Evolutionary conservation across 2,888 invertebrate species (phyloP).

Genomic region (Metallyticus violacea): DNA sequence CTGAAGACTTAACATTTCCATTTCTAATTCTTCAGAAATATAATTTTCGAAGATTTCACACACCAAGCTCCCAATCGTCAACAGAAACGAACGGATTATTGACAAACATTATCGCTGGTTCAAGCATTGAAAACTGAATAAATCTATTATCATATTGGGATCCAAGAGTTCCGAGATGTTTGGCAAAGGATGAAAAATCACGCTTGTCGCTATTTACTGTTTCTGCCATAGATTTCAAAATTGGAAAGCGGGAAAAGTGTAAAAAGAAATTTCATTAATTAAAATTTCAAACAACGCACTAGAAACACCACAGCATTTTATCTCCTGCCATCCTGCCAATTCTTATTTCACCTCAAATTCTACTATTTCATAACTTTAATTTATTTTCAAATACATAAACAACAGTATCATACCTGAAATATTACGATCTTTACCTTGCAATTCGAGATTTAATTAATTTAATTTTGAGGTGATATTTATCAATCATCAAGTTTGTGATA

Average conservation of each 20-base stretch:
- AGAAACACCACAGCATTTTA: no score
- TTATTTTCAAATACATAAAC: not conserved
- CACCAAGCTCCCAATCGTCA: not conserved
- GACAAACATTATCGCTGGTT: slow-evolving; percentile 1
- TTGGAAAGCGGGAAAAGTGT: no score
- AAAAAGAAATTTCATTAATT: no score
- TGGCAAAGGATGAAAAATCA: not conserved
- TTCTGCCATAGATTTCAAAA: not conserved
- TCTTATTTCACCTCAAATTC: no score
- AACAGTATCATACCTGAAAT: not conserved
- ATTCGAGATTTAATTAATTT: not conserved
- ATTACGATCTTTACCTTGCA: not conserved
- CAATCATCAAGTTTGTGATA: not conserved
- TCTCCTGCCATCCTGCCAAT: no score
- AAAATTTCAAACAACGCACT: no score
- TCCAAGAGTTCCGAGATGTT: not conserved
- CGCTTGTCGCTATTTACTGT: not conserved
- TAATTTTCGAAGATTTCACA: not conserved
- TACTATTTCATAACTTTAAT: no score
- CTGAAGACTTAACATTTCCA: slow-evolving; percentile 4
- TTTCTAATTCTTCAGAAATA: slow-evolving; percentile 1
- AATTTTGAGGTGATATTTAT: not conserved
- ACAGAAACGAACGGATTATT: not conserved
- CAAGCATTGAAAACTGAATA: not conserved
- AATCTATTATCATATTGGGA: not conserved